Base-by-base conservation (phyloP, 2,797 vertebrate genomes). In the Girardinus metallicus region DNA sequence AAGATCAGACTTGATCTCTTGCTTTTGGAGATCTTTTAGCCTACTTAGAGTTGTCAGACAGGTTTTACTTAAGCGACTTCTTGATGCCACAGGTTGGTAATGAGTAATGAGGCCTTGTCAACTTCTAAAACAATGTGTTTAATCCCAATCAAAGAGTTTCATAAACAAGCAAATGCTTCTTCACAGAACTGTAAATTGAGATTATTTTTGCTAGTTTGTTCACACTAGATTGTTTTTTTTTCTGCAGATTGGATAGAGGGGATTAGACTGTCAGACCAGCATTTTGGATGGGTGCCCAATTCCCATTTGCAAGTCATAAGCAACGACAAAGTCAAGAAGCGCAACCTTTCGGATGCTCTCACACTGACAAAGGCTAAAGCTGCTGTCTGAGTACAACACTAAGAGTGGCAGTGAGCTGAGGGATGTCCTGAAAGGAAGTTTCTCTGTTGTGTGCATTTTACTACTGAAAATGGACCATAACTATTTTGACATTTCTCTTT, bases 161-260 rank as follows among this genome's bases (percentile, higher is more conserved):
- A 29, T 6, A 26, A 41, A 23, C 39, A 43, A 15, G 39, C 39
- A 70, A 70, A n/a, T 43, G n/a, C 39, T 70, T n/a, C 23, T 43
- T 43, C 23, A 70, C 23, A n/a, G 39, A 43, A n/a, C 23, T 70
- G 66, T 70, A 60, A 39, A 13, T 9, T 47, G 0, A 46, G 8
- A 77, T 72, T 29, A 57, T 26, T 4, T 4, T 41, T 75, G 57
- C 79, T 0, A 68, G 0, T 26, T 73, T 5, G 8, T 77, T 74
- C 64, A 10, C 77, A 2, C 71, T 83, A 12, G 1, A 44, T 77
- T 77, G 18, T 83, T 84, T 29, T 51, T 29, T 51, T 64, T 44
- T 76, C 79, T 16, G 0, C 89, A 99, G 98, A 97, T 74, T 99
- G 98, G 98, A 95, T 98, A 9, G 97, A 98, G 89, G 98, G 97